Conservation (phyloP, 2,888 invertebrate species). For the Agrenia bidenticulata region DNA sequence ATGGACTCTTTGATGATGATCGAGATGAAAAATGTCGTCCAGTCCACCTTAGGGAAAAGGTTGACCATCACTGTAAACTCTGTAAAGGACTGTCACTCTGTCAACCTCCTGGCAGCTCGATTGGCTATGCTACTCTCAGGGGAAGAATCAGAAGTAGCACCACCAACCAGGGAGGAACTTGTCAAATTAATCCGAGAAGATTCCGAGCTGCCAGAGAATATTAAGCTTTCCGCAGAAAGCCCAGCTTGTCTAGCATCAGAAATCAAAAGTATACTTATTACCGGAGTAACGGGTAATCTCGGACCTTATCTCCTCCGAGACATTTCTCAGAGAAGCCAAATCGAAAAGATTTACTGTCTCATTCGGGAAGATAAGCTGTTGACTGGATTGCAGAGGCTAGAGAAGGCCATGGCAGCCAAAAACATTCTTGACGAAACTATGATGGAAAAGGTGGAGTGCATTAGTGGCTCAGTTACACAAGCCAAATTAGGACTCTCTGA, state of each 20-base stretch:
- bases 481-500: slow-evolving; percentile 24
- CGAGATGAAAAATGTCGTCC: slow-evolving; percentile 39
- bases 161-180: slow-evolving; percentile 22
- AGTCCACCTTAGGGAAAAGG: slow-evolving; percentile 25
- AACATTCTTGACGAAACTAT: not conserved
- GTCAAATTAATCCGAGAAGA: slow-evolving; percentile 20
- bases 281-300: slow-evolving; percentile 31
- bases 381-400: slow-evolving; percentile 10
- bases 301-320: slow-evolving; percentile 29
- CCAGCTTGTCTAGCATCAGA: not conserved
- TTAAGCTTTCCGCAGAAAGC: not conserved
- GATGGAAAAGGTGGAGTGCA: slow-evolving; percentile 10
- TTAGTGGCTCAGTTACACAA: slow-evolving; percentile 26
- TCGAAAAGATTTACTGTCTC: slow-evolving; percentile 27
- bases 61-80: slow-evolving; percentile 26
- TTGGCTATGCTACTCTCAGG: slow-evolving; percentile 9
- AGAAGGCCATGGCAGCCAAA: slow-evolving; percentile 10
- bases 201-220: slow-evolving; percentile 22
- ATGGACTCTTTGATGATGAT: slow-evolving; percentile 38
- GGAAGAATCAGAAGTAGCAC: not conserved
- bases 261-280: slow-evolving; percentile 24
- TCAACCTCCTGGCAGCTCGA: slow-evolving; percentile 12
- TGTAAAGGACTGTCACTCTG: slow-evolving; percentile 28
- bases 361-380: slow-evolving; percentile 14
- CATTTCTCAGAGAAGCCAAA: slow-evolving; percentile 1